A percentile compares a stretch with the other conserved stretches of the same genome.
phyloP scores from a whole-genome alignment of 2,888 invertebrate genomes.

The Pollenia griseotomentosa region DNA sequence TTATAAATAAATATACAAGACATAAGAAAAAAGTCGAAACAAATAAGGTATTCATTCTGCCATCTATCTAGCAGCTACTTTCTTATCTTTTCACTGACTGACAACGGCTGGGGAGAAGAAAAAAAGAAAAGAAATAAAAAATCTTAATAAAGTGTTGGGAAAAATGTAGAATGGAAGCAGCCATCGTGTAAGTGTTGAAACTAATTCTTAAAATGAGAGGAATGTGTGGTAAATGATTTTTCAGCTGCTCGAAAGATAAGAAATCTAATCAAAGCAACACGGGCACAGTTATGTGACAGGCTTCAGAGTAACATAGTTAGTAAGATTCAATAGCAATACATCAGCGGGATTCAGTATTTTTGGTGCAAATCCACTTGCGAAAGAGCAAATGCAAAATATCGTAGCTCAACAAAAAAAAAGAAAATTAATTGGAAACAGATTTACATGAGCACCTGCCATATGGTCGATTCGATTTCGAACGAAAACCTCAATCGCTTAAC shows the following conservation, averaged over 20 bases:
- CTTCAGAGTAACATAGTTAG: not conserved
- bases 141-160: not conserved
- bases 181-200: constrained; percentile 17
- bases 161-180: not conserved
- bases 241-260: constrained; percentile 7
- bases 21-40: constrained; percentile 14
- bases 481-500: too few species aligned
- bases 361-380: too few species aligned
- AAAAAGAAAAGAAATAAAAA: not conserved
- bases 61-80: constrained; percentile 19
- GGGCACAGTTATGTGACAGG: not conserved
- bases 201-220: not conserved
- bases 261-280: not conserved
- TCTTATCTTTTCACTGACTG: constrained; percentile 16
- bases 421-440: too few species aligned
- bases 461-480: too few species aligned
- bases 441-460: too few species aligned
- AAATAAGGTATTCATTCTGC: constrained; percentile 25
- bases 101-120: not conserved
- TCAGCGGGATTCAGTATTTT: not conserved
- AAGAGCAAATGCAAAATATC: too few species aligned
- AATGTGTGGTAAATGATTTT: constrained; percentile 46
- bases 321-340: not conserved
- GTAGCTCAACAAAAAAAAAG: too few species aligned
- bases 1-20: constrained; percentile 34